Percentiles rank a stretch among this genome's conserved stretches.
These are phyloP conservation scores for Cochlearius cochlearius DNA, from an alignment of 2,113 vertebrate species.

Conservation along the genomic window DNA sequence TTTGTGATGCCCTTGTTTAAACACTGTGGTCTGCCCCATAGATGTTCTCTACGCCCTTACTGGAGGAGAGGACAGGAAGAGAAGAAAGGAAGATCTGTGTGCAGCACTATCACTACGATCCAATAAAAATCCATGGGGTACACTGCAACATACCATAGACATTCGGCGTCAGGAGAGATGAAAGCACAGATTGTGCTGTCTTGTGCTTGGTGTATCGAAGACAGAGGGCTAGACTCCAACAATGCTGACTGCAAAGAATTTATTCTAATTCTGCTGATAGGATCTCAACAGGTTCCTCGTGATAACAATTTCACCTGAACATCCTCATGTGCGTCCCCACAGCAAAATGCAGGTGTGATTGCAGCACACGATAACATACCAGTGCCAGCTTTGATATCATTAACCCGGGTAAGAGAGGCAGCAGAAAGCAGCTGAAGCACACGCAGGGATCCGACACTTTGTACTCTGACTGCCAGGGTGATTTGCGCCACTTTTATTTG, in stretches of 20 bases:
- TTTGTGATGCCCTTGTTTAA: not conserved
- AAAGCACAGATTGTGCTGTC: not conserved
- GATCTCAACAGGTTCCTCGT: not conserved
- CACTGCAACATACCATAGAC: not conserved
- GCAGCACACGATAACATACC: not conserved
- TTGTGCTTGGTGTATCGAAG: fast-evolving
- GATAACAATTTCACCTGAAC: not conserved
- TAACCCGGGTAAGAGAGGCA: fast-evolving
- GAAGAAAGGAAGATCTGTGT: not conserved
- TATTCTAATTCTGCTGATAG: not conserved
- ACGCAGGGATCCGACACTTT: fast-evolving
- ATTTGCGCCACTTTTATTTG: not conserved
- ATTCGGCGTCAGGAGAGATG: not conserved
- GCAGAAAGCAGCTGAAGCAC: not conserved
- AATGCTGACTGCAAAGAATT: not conserved
- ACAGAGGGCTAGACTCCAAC: not conserved
- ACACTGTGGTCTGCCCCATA: not conserved
- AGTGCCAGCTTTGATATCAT: not conserved
- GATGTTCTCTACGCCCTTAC: not conserved
- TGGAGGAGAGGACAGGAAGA: not conserved
- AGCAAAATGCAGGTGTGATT: not conserved
- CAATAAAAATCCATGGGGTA: not conserved
- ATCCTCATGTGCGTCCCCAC: not conserved
- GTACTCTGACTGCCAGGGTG: fast-evolving
- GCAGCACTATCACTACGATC: not conserved